Conservation (phyloP, 2,888 invertebrate genomes). For the Zaprionus lineosus region DNA sequence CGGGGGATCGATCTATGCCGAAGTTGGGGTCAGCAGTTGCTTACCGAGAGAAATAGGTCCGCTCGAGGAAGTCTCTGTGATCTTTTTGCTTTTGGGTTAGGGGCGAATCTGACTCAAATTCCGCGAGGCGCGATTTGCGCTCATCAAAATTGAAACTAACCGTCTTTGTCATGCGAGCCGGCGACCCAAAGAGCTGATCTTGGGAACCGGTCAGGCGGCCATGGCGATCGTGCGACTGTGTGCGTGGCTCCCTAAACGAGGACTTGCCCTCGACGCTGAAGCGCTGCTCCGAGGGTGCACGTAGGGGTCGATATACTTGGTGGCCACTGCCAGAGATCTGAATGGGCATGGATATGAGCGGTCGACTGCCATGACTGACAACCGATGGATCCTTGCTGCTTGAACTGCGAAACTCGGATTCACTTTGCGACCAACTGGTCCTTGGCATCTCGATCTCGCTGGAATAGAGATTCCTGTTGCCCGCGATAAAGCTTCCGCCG, state of each 20-base stretch:
- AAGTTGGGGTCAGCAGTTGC: slow-evolving; percentile 60
- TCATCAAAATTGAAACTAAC: slow-evolving; percentile 83
- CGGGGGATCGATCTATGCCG: slow-evolving; percentile 33
- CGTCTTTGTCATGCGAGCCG: slow-evolving; percentile 81
- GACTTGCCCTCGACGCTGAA: slow-evolving; percentile 64
- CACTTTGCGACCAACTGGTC: slow-evolving; percentile 45
- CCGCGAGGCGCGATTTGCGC: slow-evolving; percentile 80
- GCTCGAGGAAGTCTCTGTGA: slow-evolving; percentile 79
- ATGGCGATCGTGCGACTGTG: slow-evolving; percentile 81
- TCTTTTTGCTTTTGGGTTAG: slow-evolving; percentile 72
- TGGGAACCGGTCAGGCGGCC: slow-evolving; percentile 70
- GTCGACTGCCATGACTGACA: slow-evolving; percentile 55
- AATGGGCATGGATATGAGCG: slow-evolving; percentile 75
- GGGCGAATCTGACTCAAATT: slow-evolving; percentile 74
- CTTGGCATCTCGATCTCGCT: slow-evolving; percentile 71
- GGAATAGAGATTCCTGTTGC: slow-evolving; percentile 73
- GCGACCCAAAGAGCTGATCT: slow-evolving; percentile 72
- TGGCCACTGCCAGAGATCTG: slow-evolving; percentile 59
- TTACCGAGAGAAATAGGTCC: slow-evolving; percentile 82
- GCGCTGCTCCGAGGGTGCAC: slow-evolving; percentile 79
- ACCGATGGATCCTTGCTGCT: slow-evolving; percentile 62
- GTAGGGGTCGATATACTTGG: slow-evolving; percentile 46
- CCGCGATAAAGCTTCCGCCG: slow-evolving; percentile 69
- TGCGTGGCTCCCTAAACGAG: slow-evolving; percentile 77
- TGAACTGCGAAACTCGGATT: slow-evolving; percentile 50